Base-by-base conservation (phyloP, 37 sponge, comb jelly and placozoan species). In the Oscarella lobularis region DNA sequence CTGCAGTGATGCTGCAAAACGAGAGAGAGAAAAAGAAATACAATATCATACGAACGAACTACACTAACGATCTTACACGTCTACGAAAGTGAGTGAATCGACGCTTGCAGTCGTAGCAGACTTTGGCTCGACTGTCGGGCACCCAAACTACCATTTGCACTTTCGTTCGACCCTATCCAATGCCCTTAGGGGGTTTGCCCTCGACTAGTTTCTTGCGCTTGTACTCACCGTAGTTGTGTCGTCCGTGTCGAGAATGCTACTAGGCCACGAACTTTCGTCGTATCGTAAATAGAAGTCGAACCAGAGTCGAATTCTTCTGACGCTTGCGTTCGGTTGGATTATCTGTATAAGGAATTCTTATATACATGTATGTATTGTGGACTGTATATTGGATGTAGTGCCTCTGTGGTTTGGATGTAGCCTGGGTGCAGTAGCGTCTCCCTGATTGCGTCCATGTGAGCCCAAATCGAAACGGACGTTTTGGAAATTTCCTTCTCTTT, bases 241-340 rank as follows among this genome's bases (percentile, higher is more conserved):
- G n/a, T n/a, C n/a, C n/a, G n/a, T n/a, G n/a, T n/a, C n/a, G n/a
- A n/a, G n/a, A n/a, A n/a, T n/a, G n/a, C n/a, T n/a, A n/a, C n/a
- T n/a, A 38, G 41, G 29, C 77, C 40, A 33, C 34, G 87, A 65
- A 1, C 89, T 86, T 66, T 66, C 55, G 77, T 90, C 95, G 72
- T 85, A 94, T 9, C 90, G 81, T 36, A 98, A 79, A 78, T 87
- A 94, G 74, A 89, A 94, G 68, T 90, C 92, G 79, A 88, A 82
- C 99, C 99, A 98, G 33, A 98, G 76, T 39, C 79, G 66, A 39
- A 98, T 77, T 35, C 89, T 80, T 29, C 93, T 81, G 40, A 96
- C 39, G 66, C 81, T 93, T 38, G 41, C 55, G 32, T 74, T 74
- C 36, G 90, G 87, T 3, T 73, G 54, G 35, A 83, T 31, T 36